Percentiles rank a stretch among this genome's conserved stretches.
Conservation (phyloP, 2,888 invertebrate genomes). For the Encarsia formosa region DNA sequence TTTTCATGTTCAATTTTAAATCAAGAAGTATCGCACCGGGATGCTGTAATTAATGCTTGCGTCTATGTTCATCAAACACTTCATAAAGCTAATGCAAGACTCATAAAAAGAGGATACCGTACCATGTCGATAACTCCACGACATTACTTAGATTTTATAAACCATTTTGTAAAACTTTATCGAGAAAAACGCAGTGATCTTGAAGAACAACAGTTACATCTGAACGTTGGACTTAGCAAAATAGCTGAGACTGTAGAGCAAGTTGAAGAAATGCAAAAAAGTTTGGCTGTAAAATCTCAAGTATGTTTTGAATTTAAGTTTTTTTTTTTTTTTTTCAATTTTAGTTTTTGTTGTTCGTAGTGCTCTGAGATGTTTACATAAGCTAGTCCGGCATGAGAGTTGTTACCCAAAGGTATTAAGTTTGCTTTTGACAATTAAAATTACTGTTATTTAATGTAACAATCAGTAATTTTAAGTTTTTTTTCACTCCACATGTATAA, state of each 20-base stretch:
- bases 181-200: conserved; percentile 96
- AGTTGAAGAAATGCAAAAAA: conserved; percentile 99
- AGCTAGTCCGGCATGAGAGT: no score
- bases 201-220: conserved; percentile 96
- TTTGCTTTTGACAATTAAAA: no score
- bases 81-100: conserved; percentile 86
- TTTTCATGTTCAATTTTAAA: conserved; percentile 76
- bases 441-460: no score
- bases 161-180: conserved; percentile 96
- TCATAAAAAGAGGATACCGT: conserved; percentile 87
- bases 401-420: no score
- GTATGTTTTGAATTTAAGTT: no score
- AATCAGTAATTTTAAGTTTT: no score
- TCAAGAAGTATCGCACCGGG: conserved; percentile 76
- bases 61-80: conserved; percentile 98
- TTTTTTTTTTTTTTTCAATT: no score
- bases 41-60: conserved; percentile 97
- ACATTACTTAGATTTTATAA: conserved; percentile 98
- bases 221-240: conserved; percentile 97
- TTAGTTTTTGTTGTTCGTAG: no score
- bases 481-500: no score
- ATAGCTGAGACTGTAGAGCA: conserved; percentile 99
- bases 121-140: conserved; percentile 97
- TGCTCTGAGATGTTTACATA: no score
- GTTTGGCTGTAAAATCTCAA: conserved; percentile 92